phyloP scores from a whole-genome alignment of 2,797 vertebrate species.

The Peromyscus eremicus region DNA sequence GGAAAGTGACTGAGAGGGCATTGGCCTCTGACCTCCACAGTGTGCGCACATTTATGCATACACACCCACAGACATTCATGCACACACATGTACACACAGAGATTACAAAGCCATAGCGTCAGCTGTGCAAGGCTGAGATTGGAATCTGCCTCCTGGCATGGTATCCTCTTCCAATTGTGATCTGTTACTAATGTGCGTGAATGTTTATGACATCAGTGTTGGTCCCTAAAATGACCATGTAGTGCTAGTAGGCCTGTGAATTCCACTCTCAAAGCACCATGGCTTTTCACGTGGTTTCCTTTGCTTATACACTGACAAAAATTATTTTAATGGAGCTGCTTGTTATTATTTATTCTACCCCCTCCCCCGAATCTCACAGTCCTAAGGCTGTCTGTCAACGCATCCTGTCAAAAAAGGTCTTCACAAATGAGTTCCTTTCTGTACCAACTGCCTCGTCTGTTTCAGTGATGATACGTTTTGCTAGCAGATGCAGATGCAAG shows the following conservation, averaged over 20 bases:
- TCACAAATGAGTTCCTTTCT: background rate
- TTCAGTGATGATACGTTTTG: background rate
- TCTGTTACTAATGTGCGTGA: too few species aligned
- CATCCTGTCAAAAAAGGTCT: background rate
- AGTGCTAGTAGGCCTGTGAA: background rate
- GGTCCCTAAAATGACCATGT: background rate
- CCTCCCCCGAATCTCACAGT: background rate
- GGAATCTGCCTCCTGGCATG: too few species aligned
- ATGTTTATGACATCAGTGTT: too few species aligned
- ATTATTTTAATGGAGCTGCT: background rate
- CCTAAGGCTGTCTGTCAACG: background rate
- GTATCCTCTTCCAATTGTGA: accelerated
- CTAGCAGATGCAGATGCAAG: background rate
- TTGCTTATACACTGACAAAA: background rate
- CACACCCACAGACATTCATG: background rate
- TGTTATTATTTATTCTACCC: background rate
- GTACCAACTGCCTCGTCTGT: accelerated
- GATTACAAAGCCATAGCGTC: accelerated
- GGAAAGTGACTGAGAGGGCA: background rate
- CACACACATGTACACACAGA: background rate
- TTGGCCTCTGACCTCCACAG: background rate
- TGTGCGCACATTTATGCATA: background rate
- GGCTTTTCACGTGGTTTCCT: background rate
- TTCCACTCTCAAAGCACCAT: background rate
- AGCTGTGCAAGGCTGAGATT: accelerated